Evolutionary conservation across 2,797 vertebrate genomes (phyloP), one percentile per base, ranked within the genome.

Genomic region (Graptemys geographica): DNA sequence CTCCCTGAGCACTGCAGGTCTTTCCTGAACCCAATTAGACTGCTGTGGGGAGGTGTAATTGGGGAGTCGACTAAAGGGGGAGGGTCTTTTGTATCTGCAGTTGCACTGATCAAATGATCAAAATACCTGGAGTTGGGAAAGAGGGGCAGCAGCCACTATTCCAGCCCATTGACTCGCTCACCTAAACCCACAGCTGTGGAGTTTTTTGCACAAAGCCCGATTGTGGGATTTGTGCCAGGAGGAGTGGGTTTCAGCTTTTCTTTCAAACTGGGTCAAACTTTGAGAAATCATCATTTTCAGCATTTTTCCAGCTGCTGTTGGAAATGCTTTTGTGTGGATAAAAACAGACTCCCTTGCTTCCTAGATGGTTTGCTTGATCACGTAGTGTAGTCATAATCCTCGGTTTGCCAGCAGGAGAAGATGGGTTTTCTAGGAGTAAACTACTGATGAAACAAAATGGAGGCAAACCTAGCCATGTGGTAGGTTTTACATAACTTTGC

Each of bases 21-120:
- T 92, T 93, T 93, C 74, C 89, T 16, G 21, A 81, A 44, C 87
- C 59, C 44, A 83, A 0, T 1, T 0, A 88, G 49, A 1, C 33
- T 83, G 56, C 87, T 95, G 87, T 89, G 94, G 89, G 88, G 90
- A 89, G 91, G 69, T 0, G 10, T 33, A 44, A 12, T 56, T 96
- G 92, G 87, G 21, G 84, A 28, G 19, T 79, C 79, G 27, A 52
- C 85, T 85, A 94, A 84, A 74, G 11, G 5, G 0, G 62, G 56
- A 11, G 85, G 5, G 69, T 23, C 21, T 41, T 72, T 72, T 72
- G 11, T 41, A 12, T 72, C 21, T 41, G 19, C 69, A 72, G 69
- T 41, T 72, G n/a, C 90, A 52, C 85, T 93, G 83, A 88, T 90
- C 25, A 59, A 41, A 37, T 53, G 85, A 93, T 94, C 92, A 92